phyloP scores from a whole-genome alignment of 2,888 invertebrate species.

The Mylabris sibirica region DNA sequence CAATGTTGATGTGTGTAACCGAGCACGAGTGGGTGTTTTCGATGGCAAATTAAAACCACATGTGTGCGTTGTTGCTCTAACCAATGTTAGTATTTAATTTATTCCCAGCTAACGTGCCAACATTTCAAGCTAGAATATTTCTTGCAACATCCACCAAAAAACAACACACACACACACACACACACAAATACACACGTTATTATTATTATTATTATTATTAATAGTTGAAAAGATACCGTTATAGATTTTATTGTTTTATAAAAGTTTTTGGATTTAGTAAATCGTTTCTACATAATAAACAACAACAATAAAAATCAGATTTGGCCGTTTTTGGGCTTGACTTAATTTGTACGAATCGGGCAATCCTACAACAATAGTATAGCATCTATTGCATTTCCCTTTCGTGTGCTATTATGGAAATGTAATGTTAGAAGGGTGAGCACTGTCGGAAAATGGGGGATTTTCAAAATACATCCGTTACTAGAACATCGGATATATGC shows the following conservation, averaged over 20 bases:
- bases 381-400: slow-evolving; percentile 32
- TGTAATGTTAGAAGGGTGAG: slow-evolving; percentile 37
- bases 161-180: slow-evolving; percentile 10
- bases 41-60: slow-evolving; percentile 57
- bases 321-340: slow-evolving; percentile 31
- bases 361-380: slow-evolving; percentile 25
- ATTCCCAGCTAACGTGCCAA: slow-evolving; percentile 54
- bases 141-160: slow-evolving; percentile 12
- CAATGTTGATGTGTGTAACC: slow-evolving; percentile 13
- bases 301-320: slow-evolving; percentile 35
- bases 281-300: no score
- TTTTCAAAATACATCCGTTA: slow-evolving; percentile 37
- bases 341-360: slow-evolving; percentile 34
- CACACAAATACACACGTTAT: not conserved
- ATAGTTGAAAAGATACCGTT: not conserved
- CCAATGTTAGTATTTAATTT: slow-evolving; percentile 49
- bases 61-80: slow-evolving; percentile 42
- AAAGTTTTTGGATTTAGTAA: slow-evolving; percentile 16
- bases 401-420: slow-evolving; percentile 38
- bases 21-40: slow-evolving; percentile 44
- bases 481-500: slow-evolving; percentile 26
- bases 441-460: slow-evolving; percentile 37
- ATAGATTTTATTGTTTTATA: not conserved
- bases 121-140: slow-evolving; percentile 42
- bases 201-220: not conserved